phyloP scores from a whole-genome alignment of 2,888 invertebrate species.

The Drosophila rellima region DNA sequence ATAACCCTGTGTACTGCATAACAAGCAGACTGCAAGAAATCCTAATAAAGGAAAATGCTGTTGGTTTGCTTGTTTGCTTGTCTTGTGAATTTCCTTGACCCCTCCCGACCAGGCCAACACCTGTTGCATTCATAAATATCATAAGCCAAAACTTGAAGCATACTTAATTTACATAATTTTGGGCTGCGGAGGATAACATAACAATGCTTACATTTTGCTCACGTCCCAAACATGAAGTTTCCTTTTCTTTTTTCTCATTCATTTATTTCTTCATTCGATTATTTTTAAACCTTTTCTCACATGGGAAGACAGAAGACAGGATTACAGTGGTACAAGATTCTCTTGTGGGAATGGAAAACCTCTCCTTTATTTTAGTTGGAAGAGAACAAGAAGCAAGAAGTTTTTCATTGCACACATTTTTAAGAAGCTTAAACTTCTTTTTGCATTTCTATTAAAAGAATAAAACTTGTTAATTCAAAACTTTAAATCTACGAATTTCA shows the following conservation, averaged over 20 bases:
- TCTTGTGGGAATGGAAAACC: not conserved
- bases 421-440: too few relatives aligned
- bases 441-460: too few relatives aligned
- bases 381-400: too few relatives aligned
- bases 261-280: slow-evolving; percentile 26
- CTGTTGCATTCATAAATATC: slow-evolving; percentile 76
- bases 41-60: slow-evolving; percentile 42
- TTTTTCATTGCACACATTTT: too few relatives aligned
- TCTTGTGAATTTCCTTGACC: slow-evolving; percentile 56
- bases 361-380: not conserved
- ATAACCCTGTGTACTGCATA: slow-evolving; percentile 43
- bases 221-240: slow-evolving; percentile 67
- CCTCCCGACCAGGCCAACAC: slow-evolving; percentile 49
- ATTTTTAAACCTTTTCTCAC: slow-evolving; percentile 52
- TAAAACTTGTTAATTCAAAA: not conserved
- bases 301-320: slow-evolving; percentile 16
- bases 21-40: slow-evolving; percentile 41
- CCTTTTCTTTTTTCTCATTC: slow-evolving; percentile 47
- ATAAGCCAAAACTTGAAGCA: slow-evolving; percentile 22
- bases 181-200: slow-evolving; percentile 52
- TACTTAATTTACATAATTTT: slow-evolving; percentile 71
- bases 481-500: not conserved
- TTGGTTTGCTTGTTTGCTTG: slow-evolving; percentile 1
- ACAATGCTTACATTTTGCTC: slow-evolving; percentile 66
- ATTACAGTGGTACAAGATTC: slow-evolving; percentile 30